Conservation (phyloP, 2,797 vertebrate species). For the Danio choprae region DNA sequence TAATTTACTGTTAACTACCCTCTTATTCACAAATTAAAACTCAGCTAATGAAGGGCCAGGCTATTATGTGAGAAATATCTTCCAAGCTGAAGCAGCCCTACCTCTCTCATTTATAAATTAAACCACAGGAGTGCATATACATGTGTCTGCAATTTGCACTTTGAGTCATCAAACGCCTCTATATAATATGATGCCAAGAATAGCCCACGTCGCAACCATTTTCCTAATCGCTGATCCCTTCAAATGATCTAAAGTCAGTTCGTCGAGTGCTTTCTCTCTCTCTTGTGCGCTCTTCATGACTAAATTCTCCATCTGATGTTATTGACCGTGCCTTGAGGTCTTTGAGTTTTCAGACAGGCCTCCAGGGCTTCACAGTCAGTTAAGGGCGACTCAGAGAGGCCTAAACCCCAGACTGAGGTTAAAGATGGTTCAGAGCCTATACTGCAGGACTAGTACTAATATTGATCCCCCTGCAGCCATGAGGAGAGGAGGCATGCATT, state of each 20-base stretch:
- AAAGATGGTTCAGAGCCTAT: conserved; percentile 52
- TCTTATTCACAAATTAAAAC: conserved; percentile 55
- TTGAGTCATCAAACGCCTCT: conserved; percentile 14
- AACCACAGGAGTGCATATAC: conserved; percentile 1
- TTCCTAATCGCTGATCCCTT: background rate
- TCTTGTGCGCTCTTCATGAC: background rate
- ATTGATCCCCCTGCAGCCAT: conserved; percentile 54
- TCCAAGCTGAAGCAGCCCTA: conserved; percentile 32
- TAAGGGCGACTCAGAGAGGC: background rate
- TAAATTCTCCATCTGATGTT: conserved; percentile 19
- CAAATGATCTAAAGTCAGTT: conserved; percentile 9
- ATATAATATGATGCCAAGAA: conserved; percentile 12
- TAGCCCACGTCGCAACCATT: background rate
- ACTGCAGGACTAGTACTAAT: conserved; percentile 38
- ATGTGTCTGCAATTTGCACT: conserved; percentile 42
- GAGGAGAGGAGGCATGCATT: conserved; percentile 49
- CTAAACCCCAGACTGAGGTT: conserved; percentile 46
- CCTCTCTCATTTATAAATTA: conserved; percentile 48
- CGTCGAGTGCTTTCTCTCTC: conserved; percentile 3
- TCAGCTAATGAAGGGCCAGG: conserved; percentile 52
- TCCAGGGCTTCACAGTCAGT: conserved; percentile 9
- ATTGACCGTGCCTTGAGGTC: conserved; percentile 30
- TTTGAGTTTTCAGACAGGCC: conserved; percentile 15
- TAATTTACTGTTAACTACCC: conserved; percentile 52
- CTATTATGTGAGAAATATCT: conserved; percentile 51